phyloP scores from a whole-genome alignment of 2,888 invertebrate genomes.

The Cryptocheilus praepositus region DNA sequence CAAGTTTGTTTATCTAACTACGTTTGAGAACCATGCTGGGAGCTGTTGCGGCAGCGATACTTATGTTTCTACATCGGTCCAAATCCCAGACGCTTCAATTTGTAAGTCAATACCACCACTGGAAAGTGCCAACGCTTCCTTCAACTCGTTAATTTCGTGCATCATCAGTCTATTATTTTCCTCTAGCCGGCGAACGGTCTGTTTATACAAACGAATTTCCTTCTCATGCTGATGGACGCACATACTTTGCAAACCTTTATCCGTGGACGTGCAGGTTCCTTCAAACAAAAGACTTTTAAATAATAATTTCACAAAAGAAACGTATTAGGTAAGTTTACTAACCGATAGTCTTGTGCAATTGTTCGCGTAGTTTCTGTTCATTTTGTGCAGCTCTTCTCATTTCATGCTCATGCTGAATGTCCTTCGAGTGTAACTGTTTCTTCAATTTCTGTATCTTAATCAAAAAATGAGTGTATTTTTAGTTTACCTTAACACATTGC shows the following conservation, averaged over 20 bases:
- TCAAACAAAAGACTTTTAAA: background rate
- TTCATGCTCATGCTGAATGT: constrained; percentile 59
- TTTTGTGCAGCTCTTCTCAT: constrained; percentile 53
- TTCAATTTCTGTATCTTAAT: constrained; percentile 50
- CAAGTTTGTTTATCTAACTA: too few relatives aligned
- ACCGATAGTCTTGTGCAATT: constrained; percentile 55
- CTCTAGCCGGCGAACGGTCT: constrained; percentile 57
- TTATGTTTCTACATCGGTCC: constrained; percentile 39
- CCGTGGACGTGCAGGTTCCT: constrained; percentile 51
- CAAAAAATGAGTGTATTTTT: background rate
- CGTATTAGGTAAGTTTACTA: constrained; percentile 11
- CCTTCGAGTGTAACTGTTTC: constrained; percentile 58
- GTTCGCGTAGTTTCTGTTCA: constrained; percentile 55
- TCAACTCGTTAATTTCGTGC: constrained; percentile 53
- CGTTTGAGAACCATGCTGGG: too few relatives aligned
- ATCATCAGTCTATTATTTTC: constrained; percentile 58
- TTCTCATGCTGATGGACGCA: constrained; percentile 46
- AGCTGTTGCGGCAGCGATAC: too few relatives aligned
- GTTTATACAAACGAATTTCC: constrained; percentile 49
- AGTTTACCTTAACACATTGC: background rate
- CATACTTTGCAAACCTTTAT: constrained; percentile 42
- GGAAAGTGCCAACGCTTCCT: constrained; percentile 51
- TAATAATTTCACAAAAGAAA: background rate
- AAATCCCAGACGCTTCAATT: constrained; percentile 51
- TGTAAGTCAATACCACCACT: constrained; percentile 46